Base-by-base conservation (phyloP, 2,888 invertebrate genomes). In the Crepidodera aurea region DNA sequence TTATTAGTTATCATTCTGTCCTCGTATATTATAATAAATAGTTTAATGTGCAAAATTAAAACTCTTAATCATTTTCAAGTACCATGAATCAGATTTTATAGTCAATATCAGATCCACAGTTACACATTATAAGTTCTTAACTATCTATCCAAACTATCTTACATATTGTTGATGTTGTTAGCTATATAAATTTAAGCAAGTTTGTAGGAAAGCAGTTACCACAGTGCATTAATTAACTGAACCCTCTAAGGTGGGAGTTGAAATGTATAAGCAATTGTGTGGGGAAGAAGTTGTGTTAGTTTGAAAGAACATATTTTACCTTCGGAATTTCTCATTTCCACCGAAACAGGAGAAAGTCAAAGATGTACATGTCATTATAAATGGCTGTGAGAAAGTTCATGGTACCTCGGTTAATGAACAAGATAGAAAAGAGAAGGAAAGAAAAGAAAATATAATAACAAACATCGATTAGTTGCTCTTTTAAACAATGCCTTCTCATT, bases 141-240 rank as follows among this genome's bases (percentile, higher is more conserved):
- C 65, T 61, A 62, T 62, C 58, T 59, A 59, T 58, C 59, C 58
- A 54, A 65, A 65, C 62, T 62, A 62, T 56, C 62, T 56, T 62
- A 60, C 65, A 61, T 66, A 66, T 61, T 64, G 62, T 62, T 65
- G 61, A 67, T 65, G 68, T 66, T 70, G 68, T 70, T 67, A 58
- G 63, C 64, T 55, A 70, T 68, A 71, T 69, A 70, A 68, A 71
- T 71, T 70, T 64, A 67, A 66, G 69, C 65, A 69, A 68, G 64
- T 71, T 70, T 66, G 68, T 64, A 67, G 68, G 59, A 65, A 68
- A 69, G 70, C 69, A 70, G 70, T 71, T 67, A 66, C 69, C 70
- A 68, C 67, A 68, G 64, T 69, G 71, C 71, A 71, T 71, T 70
- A 71, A 71, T 71, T 71, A 71, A 71, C 66, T 67, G 53, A 68